Conservation (phyloP, 2,797 vertebrate genomes). For the Sebastes steindachneri region DNA sequence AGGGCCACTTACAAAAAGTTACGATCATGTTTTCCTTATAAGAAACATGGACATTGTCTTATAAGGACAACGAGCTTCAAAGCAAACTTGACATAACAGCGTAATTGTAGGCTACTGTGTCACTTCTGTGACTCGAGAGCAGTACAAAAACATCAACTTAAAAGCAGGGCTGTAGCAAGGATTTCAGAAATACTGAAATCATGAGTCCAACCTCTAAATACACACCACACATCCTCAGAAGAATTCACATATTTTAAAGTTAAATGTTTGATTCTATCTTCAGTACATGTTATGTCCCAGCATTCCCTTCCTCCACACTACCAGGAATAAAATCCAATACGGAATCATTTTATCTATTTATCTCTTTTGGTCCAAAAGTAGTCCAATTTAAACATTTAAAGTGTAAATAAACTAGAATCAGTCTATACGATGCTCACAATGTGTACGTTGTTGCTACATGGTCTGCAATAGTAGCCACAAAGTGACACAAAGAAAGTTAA, state of each 20-base stretch:
- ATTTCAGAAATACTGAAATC: not conserved
- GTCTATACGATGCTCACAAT: not conserved
- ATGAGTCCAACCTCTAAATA: not conserved
- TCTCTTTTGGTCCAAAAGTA: not conserved
- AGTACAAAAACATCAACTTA: not conserved
- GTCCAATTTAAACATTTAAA: not conserved
- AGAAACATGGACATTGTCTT: conserved; percentile 23
- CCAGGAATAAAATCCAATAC: not conserved
- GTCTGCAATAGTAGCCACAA: not conserved
- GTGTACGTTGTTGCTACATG: not conserved
- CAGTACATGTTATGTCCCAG: not conserved
- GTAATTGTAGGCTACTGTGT: conserved; percentile 28
- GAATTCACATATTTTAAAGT: not conserved
- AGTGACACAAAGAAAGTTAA: not conserved
- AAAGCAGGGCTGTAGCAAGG: not conserved
- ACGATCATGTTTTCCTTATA: conserved; percentile 10
- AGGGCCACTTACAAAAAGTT: conserved; percentile 14
- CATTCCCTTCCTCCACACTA: not conserved
- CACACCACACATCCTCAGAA: not conserved
- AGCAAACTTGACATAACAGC: conserved; percentile 28
- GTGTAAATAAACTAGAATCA: not conserved
- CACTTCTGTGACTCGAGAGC: not conserved
- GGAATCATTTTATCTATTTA: not conserved
- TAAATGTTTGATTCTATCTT: not conserved
- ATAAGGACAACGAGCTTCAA: conserved; percentile 35